Base-by-base conservation (phyloP, 2,888 invertebrate species). In the Yponomeuta cagnagella region DNA sequence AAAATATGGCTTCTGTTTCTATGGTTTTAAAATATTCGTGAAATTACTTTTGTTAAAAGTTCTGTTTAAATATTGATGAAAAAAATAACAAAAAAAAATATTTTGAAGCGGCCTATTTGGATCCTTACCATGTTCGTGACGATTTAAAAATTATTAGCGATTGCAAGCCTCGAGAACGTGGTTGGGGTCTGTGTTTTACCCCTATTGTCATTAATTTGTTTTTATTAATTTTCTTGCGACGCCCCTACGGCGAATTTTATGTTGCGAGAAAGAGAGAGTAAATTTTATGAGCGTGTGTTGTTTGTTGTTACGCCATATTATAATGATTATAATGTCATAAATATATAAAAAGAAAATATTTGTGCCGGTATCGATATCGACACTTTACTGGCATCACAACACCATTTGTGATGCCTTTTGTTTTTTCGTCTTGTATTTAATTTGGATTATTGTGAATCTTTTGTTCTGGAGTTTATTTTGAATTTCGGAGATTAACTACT, bases 231-330 rank as follows among this genome's bases (percentile, higher is more conserved):
- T 88, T 89, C 81, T 80, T 77, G 69, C 82, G 83, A 81, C 84
- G 79, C 84, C 82, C 80, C 79, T 80, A 78, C 77, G 78, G 80
- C 80, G 79, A 77, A 74, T 77, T 76, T 80, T 69, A 10, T 63
- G 33, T 63, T 70, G 63, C 23, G 30, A 43, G 43, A 48, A 65
- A 43, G 31, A 78, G 65, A 82, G 78, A 80, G 83, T 82, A 80
- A 77, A 80, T 83, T 85, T 80, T 87, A 84, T 82, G 87, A 80
- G 90, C 90, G 89, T 85, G 82, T 86, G 90, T 91, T 90, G 85
- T 81, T 83, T 89, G 90, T 90, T 90, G 85, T 70, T 83, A 83
- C 90, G 89, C 89, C 85, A 82, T 88, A 82, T 79, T 84, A 80
- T 78, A 58, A 83, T 80, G 76, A 77, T 77, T 82, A 82, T 80